A percentile compares a stretch with the other conserved stretches of the same genome.
phyloP scores from a whole-genome alignment of 2,113 vertebrate genomes.

The Anoura caudifer region DNA sequence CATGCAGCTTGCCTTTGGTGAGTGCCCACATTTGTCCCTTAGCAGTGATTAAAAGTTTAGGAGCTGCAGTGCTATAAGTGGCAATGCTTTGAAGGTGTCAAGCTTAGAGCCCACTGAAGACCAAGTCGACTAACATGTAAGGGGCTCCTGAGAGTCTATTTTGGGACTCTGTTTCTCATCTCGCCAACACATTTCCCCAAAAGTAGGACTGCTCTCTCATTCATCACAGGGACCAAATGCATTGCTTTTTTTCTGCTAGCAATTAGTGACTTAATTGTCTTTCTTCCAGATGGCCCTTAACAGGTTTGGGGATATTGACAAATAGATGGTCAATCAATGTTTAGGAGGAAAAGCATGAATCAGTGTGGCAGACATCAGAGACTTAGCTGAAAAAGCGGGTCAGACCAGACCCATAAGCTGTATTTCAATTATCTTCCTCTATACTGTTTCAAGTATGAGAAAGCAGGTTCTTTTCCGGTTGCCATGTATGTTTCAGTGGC shows the following conservation, averaged over 20 bases:
- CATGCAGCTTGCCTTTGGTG: background rate
- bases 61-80: rapidly evolving
- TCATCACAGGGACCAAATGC: background rate
- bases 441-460: background rate
- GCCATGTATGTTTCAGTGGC: background rate
- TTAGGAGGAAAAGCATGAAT: background rate
- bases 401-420: background rate
- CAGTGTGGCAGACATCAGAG: background rate
- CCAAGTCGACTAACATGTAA: background rate
- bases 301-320: background rate
- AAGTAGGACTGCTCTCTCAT: background rate
- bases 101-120: background rate
- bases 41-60: constrained; percentile 3
- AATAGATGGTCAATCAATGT: background rate
- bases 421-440: background rate
- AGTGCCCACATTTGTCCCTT: background rate
- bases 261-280: background rate
- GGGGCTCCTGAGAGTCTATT: background rate
- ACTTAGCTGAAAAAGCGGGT: background rate
- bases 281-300: background rate
- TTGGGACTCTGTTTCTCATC: background rate
- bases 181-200: background rate
- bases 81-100: background rate
- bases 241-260: background rate
- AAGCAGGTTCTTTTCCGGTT: background rate